Evolutionary conservation across 2,888 invertebrate species (phyloP), one percentile per base, ranked within the genome.

Genomic region (Bimastos eiseni): DNA sequence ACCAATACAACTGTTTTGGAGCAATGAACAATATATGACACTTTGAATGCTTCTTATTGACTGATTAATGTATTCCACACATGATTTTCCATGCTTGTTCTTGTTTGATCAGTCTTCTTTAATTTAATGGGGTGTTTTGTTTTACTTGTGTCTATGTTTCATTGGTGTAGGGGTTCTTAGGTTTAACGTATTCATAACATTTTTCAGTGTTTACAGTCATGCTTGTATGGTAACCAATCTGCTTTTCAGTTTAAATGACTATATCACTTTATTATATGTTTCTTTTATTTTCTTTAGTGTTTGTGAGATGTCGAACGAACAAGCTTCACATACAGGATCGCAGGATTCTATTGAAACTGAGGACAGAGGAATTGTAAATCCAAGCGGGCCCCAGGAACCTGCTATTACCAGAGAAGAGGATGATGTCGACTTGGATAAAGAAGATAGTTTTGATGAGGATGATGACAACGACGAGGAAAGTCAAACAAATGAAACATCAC

Each of bases 381-480:
- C 86, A 86, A 34, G 86, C 17, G 86, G 86, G 2, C 86, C 86
- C 24, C 86, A 86, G 15, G 86, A 86, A 37, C 86, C 86, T 34
- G 36, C 37, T 36, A 86, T 86, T 24, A 34, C 34, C 86, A 34
- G 86, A 36, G 86, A 86, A 86, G 34, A 86, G 24, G 86, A 86
- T 33, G 86, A 86, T 21, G 86, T 36, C 36, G 86, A 86, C 21
- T 6, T 36, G 86, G 86, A 86, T 11, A 37, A 86, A 36, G 86
- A 86, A 86, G 86, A 86, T 33, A 36, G 34, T 86, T 21, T 36
- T 5, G 86, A 86, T 11, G 86, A 86, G 36, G 86, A 86, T 6
- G 86, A 86, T 36, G 86, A 86, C 86, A 37, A 34, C 13, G 34
- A 36, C 17, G 37, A 37, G 21, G 37, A 37, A 86, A 36, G 21